phyloP scores from a whole-genome alignment of 2,797 vertebrate species.

The Adrianichthys oophorus region DNA sequence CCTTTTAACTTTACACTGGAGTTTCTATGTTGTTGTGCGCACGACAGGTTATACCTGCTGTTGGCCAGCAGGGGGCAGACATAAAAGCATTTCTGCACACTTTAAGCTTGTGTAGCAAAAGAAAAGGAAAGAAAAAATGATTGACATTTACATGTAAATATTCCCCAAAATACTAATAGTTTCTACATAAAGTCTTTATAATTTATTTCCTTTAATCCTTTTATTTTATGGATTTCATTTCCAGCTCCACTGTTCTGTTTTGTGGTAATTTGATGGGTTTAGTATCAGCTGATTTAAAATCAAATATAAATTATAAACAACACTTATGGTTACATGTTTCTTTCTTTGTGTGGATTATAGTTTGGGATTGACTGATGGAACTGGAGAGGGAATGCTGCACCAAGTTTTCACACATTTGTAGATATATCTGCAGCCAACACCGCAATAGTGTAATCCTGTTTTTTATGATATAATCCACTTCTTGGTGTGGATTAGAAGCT shows the following conservation, averaged over 20 bases:
- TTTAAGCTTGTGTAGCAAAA: conserved; percentile 33
- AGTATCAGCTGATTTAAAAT: conserved; percentile 31
- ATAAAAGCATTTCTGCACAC: conserved; percentile 7
- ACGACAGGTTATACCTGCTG: background rate
- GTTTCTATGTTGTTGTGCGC: conserved; percentile 14
- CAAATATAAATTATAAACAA: conserved; percentile 27
- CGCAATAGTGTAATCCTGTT: conserved; percentile 33
- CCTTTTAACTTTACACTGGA: conserved; percentile 54
- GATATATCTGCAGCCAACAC: conserved; percentile 20
- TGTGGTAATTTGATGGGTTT: conserved; percentile 46
- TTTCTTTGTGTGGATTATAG: conserved; percentile 39
- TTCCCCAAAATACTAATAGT: conserved; percentile 48
- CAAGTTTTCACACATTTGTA: background rate
- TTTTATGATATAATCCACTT: conserved; percentile 14
- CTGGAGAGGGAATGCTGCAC: background rate
- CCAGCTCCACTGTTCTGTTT: conserved; percentile 24
- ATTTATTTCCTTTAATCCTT: conserved; percentile 75
- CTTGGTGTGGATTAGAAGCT: conserved; percentile 25
- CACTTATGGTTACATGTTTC: conserved; percentile 21
- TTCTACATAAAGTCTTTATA: conserved; percentile 74
- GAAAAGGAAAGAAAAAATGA: conserved; percentile 47
- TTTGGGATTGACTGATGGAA: conserved; percentile 20
- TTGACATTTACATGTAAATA: conserved; percentile 75
- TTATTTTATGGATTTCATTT: conserved; percentile 30
- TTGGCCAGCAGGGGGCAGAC: conserved; percentile 29